A percentile compares a stretch with the other conserved stretches of the same genome.
Conservation (phyloP, 2,113 vertebrate genomes). For the Mustelus asterias region DNA sequence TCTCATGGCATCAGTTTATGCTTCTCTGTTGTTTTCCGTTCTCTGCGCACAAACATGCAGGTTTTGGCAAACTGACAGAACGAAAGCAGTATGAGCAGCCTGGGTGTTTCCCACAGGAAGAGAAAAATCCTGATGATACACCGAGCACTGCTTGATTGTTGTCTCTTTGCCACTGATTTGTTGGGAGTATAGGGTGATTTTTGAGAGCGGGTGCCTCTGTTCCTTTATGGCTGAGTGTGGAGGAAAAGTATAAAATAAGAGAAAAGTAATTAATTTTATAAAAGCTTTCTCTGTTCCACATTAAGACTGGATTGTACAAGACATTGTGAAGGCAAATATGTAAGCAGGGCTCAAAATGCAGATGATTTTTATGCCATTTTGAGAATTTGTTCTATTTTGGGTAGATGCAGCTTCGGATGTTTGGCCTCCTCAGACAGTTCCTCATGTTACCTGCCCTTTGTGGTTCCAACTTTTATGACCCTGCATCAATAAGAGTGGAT, state of each 20-base stretch:
- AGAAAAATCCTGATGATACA: not conserved
- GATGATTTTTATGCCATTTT: not conserved
- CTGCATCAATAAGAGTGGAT: not conserved
- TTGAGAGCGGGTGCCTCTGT: not conserved
- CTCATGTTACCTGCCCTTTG: not conserved
- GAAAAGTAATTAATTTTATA: not conserved
- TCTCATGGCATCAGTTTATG: not conserved
- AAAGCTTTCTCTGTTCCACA: not conserved
- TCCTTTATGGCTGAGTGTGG: not conserved
- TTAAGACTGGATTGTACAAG: not conserved
- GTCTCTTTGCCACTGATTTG: not conserved
- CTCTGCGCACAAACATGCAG: not conserved
- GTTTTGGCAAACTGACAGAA: not conserved
- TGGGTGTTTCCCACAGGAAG: not conserved
- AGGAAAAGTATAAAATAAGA: not conserved
- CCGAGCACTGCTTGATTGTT: not conserved
- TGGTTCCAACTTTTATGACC: not conserved
- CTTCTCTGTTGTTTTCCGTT: not conserved
- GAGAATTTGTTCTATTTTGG: not conserved
- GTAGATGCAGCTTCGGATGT: not conserved
- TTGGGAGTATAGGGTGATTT: not conserved
- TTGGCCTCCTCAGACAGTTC: not conserved
- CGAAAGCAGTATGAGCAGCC: not conserved
- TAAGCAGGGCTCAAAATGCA: not conserved
- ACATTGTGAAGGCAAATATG: not conserved